Evolutionary conservation across 2,113 vertebrate species (phyloP).

Genomic region (Ploceus nigricollis): DNA sequence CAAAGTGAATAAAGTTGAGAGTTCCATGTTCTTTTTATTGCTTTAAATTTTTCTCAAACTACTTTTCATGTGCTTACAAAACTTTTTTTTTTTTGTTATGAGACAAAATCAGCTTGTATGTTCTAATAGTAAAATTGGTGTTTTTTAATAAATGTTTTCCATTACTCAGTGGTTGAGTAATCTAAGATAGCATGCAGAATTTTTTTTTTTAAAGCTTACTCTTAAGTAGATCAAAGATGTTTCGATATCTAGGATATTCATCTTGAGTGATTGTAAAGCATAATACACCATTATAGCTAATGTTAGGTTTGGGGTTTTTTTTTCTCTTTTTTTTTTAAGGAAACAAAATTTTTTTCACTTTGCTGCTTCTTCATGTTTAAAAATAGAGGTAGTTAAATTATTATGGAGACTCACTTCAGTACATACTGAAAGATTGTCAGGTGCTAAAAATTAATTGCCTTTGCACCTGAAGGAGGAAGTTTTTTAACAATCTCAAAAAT

Average conservation of each 20-base stretch:
- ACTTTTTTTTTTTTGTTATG: neutral
- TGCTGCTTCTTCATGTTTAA: neutral
- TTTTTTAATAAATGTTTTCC: neutral
- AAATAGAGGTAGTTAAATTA: neutral
- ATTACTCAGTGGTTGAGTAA: neutral
- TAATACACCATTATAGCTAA: neutral
- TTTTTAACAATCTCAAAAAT: neutral
- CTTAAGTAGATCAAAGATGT: neutral
- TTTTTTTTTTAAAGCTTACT: neutral
- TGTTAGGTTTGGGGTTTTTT: neutral
- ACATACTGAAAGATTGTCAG: neutral
- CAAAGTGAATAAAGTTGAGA: neutral
- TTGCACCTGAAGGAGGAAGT: neutral
- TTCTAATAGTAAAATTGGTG: neutral
- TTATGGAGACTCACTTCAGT: neutral
- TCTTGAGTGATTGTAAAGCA: neutral
- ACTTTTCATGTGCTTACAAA: neutral
- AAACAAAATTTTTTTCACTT: accelerated
- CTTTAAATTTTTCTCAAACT: neutral
- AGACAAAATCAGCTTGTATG: neutral
- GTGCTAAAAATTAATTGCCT: neutral
- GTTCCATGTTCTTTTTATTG: neutral
- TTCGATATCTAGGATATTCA: neutral
- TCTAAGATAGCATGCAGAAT: accelerated
- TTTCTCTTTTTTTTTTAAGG: neutral